These are phyloP conservation scores for Tachina grossa DNA, from an alignment of 2,888 invertebrate genomes.

Conservation along the genomic window DNA sequence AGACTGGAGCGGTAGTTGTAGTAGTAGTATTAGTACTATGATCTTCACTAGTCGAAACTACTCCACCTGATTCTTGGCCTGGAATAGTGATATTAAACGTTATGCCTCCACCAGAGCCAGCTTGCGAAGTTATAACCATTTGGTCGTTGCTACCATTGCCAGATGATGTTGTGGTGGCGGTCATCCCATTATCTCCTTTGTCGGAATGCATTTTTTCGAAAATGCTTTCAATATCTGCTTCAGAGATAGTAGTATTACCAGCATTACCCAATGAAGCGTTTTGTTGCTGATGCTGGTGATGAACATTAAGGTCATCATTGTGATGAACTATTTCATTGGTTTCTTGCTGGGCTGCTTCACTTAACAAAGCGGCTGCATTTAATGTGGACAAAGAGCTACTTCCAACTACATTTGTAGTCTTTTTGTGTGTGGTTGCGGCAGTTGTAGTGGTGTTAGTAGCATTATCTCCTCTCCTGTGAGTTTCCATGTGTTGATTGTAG, in stretches of 20 bases:
- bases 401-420: constrained; percentile 47
- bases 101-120: constrained; percentile 82
- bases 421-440: constrained; percentile 61
- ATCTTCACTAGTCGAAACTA: constrained; percentile 73
- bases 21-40: constrained; percentile 67
- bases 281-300: constrained; percentile 64
- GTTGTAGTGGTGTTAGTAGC: constrained; percentile 71
- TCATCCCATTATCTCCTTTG: constrained; percentile 78
- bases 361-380: constrained; percentile 78
- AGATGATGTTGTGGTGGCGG: constrained; percentile 73
- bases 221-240: constrained; percentile 83
- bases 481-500: constrained; percentile 83
- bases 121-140: constrained; percentile 82
- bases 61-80: constrained; percentile 77
- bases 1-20: constrained; percentile 77
- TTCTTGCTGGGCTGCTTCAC: constrained; percentile 75
- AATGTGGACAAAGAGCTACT: constrained; percentile 71
- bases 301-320: constrained; percentile 60
- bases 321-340: constrained; percentile 68
- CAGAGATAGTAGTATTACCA: constrained; percentile 76
- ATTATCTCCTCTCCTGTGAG: constrained; percentile 79
- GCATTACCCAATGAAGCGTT: constrained; percentile 72
- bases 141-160: constrained; percentile 76
- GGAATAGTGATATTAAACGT: constrained; percentile 83
- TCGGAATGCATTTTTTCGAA: constrained; percentile 83